phyloP scores from a whole-genome alignment of 23 tunicate species.

The Trididemnum clinides region DNA sequence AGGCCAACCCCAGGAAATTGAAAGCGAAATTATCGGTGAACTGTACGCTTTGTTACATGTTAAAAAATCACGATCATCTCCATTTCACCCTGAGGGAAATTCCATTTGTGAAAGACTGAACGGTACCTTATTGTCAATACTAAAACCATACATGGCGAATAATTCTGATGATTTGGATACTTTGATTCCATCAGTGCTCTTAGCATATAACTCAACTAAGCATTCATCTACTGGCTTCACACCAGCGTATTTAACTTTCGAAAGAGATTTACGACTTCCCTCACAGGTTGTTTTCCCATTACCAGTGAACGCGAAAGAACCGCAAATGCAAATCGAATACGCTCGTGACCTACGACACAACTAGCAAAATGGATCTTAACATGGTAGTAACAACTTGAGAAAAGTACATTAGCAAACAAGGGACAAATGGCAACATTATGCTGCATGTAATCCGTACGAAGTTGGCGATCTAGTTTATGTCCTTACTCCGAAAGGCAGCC shows the following conservation, averaged over 20 bases:
- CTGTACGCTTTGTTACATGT: too few relatives aligned
- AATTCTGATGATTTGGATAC: neutral
- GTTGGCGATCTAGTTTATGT: neutral
- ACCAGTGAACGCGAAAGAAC: neutral
- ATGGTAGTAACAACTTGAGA: neutral
- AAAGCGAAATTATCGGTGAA: too few relatives aligned
- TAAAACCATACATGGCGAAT: too few relatives aligned
- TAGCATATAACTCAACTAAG: neutral
- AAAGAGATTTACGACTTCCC: neutral
- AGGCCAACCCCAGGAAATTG: too few relatives aligned
- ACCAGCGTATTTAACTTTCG: neutral
- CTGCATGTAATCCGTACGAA: neutral
- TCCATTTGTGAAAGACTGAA: neutral
- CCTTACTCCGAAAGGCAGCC: neutral
- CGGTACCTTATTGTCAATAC: neutral
- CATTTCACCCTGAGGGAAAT: neutral
- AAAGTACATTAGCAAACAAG: neutral
- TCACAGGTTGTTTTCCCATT: neutral
- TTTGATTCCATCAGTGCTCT: too few relatives aligned
- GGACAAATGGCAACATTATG: neutral
- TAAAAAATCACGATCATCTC: neutral
- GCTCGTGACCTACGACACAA: neutral
- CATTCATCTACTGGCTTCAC: neutral
- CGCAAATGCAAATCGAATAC: neutral
- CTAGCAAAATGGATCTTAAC: neutral